Percentiles rank a stretch among this genome's conserved stretches.
phyloP scores from a whole-genome alignment of 1,140 invertebrate genomes.

The Microplitis mediator region DNA sequence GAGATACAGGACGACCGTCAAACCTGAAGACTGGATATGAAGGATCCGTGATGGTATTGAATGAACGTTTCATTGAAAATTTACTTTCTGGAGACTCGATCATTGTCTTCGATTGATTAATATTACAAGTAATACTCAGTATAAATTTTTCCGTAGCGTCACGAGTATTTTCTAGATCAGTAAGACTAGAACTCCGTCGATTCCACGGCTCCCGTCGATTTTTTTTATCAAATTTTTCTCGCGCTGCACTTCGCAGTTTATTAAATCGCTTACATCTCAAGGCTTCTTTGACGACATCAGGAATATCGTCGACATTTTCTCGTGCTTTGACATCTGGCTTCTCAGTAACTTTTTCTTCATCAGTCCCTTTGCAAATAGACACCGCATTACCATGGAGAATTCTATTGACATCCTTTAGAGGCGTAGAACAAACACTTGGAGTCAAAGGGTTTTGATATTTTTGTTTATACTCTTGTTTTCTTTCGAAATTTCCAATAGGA shows the following conservation, averaged over 20 bases:
- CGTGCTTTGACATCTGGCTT: slow-evolving; percentile 23
- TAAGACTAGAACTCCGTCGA: slow-evolving; percentile 57
- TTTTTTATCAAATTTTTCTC: slow-evolving; percentile 35
- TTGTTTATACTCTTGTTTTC: slow-evolving; percentile 37
- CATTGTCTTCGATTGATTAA: background rate
- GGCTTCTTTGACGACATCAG: slow-evolving; percentile 58
- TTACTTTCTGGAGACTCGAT: background rate
- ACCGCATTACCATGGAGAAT: slow-evolving; percentile 73
- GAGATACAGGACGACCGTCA: slow-evolving; percentile 75
- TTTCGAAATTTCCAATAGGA: background rate
- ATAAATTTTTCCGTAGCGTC: background rate
- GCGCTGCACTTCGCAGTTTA: slow-evolving; percentile 46
- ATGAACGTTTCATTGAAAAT: slow-evolving; percentile 44
- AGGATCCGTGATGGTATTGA: slow-evolving; percentile 78
- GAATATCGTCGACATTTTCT: slow-evolving; percentile 53
- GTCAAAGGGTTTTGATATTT: slow-evolving; percentile 59
- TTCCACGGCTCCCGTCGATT: slow-evolving; percentile 43
- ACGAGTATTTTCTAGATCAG: slow-evolving; percentile 45
- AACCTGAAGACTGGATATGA: slow-evolving; percentile 75
- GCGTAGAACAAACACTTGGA: slow-evolving; percentile 75
- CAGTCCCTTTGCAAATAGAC: slow-evolving; percentile 70
- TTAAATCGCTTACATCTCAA: slow-evolving; percentile 58
- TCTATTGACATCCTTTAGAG: slow-evolving; percentile 73
- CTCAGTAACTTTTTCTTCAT: slow-evolving; percentile 56
- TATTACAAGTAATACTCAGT: background rate